phyloP scores from a whole-genome alignment of 2,888 invertebrate genomes.

The Pseudeuparius sepicola region DNA sequence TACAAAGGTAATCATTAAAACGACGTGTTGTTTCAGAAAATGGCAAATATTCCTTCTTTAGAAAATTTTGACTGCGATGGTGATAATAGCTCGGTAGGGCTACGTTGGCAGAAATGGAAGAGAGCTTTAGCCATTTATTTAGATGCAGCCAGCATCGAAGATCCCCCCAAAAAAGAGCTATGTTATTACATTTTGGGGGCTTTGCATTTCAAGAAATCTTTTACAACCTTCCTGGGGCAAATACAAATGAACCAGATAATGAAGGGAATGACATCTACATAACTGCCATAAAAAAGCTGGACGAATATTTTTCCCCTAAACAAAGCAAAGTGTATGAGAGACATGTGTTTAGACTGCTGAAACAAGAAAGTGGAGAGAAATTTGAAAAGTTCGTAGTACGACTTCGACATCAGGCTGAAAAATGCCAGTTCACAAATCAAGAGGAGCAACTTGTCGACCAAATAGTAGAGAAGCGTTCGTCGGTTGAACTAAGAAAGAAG shows the following conservation, averaged over 20 bases:
- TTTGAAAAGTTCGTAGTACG: conserved; percentile 29
- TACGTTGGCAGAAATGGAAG: conserved; percentile 29
- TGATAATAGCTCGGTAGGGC: conserved; percentile 24
- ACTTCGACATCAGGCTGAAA: conserved; percentile 20
- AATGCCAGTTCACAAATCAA: conserved; percentile 17
- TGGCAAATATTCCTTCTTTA: conserved; percentile 5
- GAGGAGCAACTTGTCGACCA: conserved; percentile 26
- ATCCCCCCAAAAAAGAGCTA: conserved; percentile 20
- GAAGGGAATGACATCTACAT: conserved; percentile 7
- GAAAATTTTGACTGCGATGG: conserved; percentile 25
- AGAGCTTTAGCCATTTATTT: conserved; percentile 25
- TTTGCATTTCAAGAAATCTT: conserved; percentile 25
- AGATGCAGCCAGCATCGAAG: conserved; percentile 17
- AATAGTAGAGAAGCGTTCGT: conserved; percentile 25
- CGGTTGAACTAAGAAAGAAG: conserved; percentile 22
- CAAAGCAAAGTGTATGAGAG: conserved; percentile 26
- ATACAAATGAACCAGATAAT: conserved; percentile 15
- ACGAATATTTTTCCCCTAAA: conserved; percentile 26
- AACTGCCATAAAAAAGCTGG: conserved; percentile 19
- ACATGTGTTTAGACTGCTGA: conserved; percentile 27
- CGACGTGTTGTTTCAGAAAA: conserved; percentile 9
- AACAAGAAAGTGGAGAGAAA: conserved; percentile 28
- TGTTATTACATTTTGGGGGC: conserved; percentile 23
- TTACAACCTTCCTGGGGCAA: conserved; percentile 24
- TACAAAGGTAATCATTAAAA: no score